These are phyloP conservation scores for Noctuana brunneofusca DNA, from an alignment of 2,888 invertebrate genomes.

Conservation along the genomic window DNA sequence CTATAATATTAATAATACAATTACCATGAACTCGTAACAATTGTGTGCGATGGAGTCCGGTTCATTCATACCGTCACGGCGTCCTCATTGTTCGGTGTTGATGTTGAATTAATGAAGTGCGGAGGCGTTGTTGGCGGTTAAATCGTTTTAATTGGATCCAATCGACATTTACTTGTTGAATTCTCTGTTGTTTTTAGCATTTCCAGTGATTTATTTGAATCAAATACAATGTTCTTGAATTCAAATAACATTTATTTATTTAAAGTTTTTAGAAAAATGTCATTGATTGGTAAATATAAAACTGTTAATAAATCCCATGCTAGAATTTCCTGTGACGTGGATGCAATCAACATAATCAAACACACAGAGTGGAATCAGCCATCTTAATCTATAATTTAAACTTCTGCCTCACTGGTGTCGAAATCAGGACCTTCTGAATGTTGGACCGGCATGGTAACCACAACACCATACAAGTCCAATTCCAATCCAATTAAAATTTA, in stretches of 20 bases:
- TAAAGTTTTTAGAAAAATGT: background rate
- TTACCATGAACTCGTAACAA: conserved; percentile 18
- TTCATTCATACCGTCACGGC: conserved; percentile 18
- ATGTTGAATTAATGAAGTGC: conserved; percentile 31
- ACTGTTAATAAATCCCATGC: too few relatives aligned
- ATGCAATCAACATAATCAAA: too few relatives aligned
- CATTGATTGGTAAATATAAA: background rate
- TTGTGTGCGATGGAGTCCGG: conserved; percentile 14
- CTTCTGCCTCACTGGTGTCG: too few relatives aligned
- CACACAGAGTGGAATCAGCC: too few relatives aligned
- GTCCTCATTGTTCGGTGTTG: conserved; percentile 25
- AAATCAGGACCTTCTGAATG: too few relatives aligned
- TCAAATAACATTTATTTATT: background rate
- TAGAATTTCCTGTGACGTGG: too few relatives aligned
- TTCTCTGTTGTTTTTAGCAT: background rate
- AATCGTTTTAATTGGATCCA: conserved; percentile 29
- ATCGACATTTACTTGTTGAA: conserved; percentile 23
- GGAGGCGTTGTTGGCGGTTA: conserved; percentile 2
- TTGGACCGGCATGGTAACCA: too few relatives aligned
- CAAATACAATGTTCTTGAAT: background rate
- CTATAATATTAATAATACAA: conserved; percentile 2
- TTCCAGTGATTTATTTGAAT: background rate
- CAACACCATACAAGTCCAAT: too few relatives aligned
- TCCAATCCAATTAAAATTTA: too few relatives aligned
- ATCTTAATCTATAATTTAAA: too few relatives aligned